Evolutionary conservation across 2,888 invertebrate species (phyloP).

Genomic region (Corbicula japonica): DNA sequence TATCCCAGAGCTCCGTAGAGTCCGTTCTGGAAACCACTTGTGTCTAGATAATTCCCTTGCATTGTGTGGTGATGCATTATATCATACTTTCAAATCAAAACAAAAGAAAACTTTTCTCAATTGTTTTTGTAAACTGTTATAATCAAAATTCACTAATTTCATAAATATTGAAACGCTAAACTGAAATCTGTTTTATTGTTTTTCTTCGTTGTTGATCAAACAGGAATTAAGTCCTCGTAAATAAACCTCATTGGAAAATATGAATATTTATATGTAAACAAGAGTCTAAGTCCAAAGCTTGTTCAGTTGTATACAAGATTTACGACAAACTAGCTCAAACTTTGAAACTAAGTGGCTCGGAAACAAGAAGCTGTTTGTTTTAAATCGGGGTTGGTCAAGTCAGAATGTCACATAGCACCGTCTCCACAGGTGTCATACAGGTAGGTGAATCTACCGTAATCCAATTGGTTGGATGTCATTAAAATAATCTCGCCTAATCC

Average conservation of each 20-base stretch:
- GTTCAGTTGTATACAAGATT: constrained; percentile 55
- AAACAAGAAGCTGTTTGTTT: constrained; percentile 64
- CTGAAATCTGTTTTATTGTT: constrained; percentile 47
- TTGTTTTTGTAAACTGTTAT: constrained; percentile 23
- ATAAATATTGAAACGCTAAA: constrained; percentile 50
- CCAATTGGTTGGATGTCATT: constrained; percentile 46
- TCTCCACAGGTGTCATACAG: constrained; percentile 66
- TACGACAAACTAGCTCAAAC: constrained; percentile 66
- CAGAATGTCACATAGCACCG: constrained; percentile 63
- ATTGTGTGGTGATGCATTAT: constrained; percentile 67
- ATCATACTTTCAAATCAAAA: constrained; percentile 31
- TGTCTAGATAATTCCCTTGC: constrained; percentile 73
- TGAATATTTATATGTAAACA: constrained; percentile 57
- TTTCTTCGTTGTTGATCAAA: constrained; percentile 56
- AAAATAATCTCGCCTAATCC: constrained; percentile 47
- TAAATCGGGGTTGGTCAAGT: constrained; percentile 50
- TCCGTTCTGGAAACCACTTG: constrained; percentile 71
- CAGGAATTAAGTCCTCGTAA: constrained; percentile 58
- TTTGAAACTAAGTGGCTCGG: constrained; percentile 63
- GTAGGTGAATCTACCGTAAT: constrained; percentile 29
- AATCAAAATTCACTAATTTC: constrained; percentile 22
- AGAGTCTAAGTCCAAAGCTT: constrained; percentile 49
- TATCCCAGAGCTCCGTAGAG: constrained; percentile 73
- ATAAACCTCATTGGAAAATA: constrained; percentile 66
- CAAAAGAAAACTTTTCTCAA: constrained; percentile 1